Conservation (phyloP, 2,888 invertebrate species). For the Charanyca ferruginea region DNA sequence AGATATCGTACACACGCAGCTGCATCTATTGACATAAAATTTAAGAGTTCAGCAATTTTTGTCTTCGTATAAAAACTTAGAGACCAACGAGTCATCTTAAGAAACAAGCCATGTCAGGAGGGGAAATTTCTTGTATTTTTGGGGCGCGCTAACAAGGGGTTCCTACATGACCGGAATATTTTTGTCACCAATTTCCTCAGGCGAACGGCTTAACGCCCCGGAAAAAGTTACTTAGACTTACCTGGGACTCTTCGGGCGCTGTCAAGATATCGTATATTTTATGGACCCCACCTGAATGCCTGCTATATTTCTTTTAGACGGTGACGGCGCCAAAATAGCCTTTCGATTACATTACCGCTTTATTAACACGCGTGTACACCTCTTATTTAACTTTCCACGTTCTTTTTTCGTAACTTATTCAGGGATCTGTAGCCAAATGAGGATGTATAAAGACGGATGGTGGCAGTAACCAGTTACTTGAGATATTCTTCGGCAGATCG, state of each 20-base stretch:
- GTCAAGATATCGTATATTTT: constrained; percentile 81
- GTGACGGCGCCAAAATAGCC: constrained; percentile 67
- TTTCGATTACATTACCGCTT: constrained; percentile 70
- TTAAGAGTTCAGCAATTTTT: constrained; percentile 78
- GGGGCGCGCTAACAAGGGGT: constrained; percentile 86
- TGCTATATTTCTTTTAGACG: constrained; percentile 72
- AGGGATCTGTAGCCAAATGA: constrained; percentile 64
- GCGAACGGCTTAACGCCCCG: constrained; percentile 84
- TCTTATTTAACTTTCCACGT: constrained; percentile 35
- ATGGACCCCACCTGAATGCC: constrained; percentile 73
- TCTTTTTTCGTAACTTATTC: constrained; percentile 59
- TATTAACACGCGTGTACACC: constrained; percentile 49
- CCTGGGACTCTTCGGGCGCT: constrained; percentile 78
- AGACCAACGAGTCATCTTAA: constrained; percentile 76
- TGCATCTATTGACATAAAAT: constrained; percentile 83
- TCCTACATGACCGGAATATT: constrained; percentile 89
- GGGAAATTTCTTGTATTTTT: constrained; percentile 83
- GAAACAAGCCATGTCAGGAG: constrained; percentile 82
- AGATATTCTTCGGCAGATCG: constrained; percentile 81
- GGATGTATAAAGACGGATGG: constrained; percentile 66
- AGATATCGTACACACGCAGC: constrained; percentile 71
- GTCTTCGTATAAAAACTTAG: constrained; percentile 79
- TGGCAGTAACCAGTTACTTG: constrained; percentile 78
- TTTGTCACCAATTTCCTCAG: constrained; percentile 87
- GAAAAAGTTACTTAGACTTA: constrained; percentile 86